A percentile compares a stretch with the other conserved stretches of the same genome.
Conservation (phyloP, 2,888 invertebrate species). For the Brenthis hecate region DNA sequence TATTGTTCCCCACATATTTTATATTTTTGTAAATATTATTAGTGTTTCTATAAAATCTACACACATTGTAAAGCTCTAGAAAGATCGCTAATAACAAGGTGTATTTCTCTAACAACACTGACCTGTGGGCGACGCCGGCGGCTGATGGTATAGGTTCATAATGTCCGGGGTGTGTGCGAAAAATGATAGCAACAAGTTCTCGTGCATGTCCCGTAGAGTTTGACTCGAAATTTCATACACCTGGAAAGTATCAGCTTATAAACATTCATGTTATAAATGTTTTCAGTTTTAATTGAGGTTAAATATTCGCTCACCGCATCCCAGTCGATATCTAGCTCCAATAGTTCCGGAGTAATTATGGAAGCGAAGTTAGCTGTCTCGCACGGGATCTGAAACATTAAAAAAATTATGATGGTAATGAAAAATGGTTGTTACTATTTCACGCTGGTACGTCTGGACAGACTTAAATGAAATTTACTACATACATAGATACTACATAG, state of each 20-base stretch:
- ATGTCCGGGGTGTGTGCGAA: constrained; percentile 84
- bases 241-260: constrained; percentile 38
- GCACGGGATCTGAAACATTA: constrained; percentile 63
- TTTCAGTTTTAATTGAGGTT: background rate
- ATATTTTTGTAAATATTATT: too few species aligned
- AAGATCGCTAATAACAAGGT: too few species aligned
- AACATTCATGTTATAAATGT: background rate
- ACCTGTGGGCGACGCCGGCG: constrained; percentile 65
- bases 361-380: constrained; percentile 72
- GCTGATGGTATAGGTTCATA: constrained; percentile 71
- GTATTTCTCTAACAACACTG: background rate
- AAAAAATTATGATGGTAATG: too few species aligned
- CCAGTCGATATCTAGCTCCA: constrained; percentile 82
- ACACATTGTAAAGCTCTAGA: too few species aligned
- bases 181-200: constrained; percentile 83
- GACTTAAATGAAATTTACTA: too few species aligned
- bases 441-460: too few species aligned
- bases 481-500: too few species aligned
- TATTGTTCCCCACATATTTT: too few species aligned
- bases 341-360: constrained; percentile 67
- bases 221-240: constrained; percentile 80
- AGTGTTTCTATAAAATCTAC: too few species aligned
- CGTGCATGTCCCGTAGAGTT: constrained; percentile 82
- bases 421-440: background rate
- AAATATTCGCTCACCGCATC: constrained; percentile 65